These are phyloP conservation scores for Drosophila takahashii DNA, from an alignment of 1,140 invertebrate species.

Conservation along the genomic window DNA sequence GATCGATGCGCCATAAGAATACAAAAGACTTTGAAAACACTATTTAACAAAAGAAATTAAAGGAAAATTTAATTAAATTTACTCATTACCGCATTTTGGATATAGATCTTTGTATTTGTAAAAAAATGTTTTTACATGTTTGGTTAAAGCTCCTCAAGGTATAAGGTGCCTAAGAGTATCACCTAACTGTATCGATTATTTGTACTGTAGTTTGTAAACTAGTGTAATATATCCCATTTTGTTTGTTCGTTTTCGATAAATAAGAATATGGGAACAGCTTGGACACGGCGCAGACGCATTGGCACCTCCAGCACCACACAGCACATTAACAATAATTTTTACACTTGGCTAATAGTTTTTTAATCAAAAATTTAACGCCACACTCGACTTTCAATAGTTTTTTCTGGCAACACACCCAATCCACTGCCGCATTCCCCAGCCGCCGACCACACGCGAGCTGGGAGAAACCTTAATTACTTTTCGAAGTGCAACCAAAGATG, in stretches of 20 bases:
- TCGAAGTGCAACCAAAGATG: slow-evolving; percentile 73
- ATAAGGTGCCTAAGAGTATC: background rate
- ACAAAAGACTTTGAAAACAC: slow-evolving; percentile 47
- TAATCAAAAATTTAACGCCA: slow-evolving; percentile 80
- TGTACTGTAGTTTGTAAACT: background rate
- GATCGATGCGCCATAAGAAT: slow-evolving; percentile 41
- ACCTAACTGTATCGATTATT: background rate
- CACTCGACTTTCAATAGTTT: slow-evolving; percentile 67
- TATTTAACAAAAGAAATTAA: background rate
- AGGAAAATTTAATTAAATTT: too few species aligned
- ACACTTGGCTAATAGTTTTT: slow-evolving; percentile 83
- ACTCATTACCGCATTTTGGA: too few species aligned
- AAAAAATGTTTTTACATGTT: too few species aligned
- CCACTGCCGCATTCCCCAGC: slow-evolving; percentile 18
- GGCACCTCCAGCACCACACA: slow-evolving; percentile 49
- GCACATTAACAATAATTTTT: slow-evolving; percentile 66
- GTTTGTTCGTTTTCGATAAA: slow-evolving; percentile 11
- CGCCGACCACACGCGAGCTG: slow-evolving; percentile 65
- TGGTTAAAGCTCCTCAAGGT: too few species aligned
- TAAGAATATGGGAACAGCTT: slow-evolving; percentile 33
- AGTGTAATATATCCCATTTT: background rate
- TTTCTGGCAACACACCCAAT: slow-evolving; percentile 28
- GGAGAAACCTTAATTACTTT: slow-evolving; percentile 76
- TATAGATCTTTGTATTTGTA: too few species aligned
- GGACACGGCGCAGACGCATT: slow-evolving; percentile 62